phyloP scores from a whole-genome alignment of 1,140 invertebrate species.

The Zelostemma sp. region DNA sequence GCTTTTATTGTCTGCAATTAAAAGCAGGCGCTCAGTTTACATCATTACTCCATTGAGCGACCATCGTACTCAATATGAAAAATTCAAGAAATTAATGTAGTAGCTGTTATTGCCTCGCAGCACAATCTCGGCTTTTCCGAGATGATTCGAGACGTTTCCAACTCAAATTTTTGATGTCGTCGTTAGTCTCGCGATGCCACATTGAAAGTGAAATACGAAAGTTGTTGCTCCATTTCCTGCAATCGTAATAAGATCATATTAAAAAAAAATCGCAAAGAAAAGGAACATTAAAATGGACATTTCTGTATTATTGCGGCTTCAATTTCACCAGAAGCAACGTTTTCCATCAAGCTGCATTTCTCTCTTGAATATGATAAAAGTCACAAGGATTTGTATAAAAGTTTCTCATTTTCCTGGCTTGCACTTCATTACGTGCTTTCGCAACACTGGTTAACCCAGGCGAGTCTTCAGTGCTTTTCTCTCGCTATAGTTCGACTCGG shows the following conservation, averaged over 20 bases:
- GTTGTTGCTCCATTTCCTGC: not conserved
- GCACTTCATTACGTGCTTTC: not conserved
- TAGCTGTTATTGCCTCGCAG: conserved; percentile 25
- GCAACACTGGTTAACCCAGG: not conserved
- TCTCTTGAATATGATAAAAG: too few species aligned
- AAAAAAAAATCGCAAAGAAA: not conserved
- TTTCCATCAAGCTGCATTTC: too few species aligned
- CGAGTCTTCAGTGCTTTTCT: conserved; percentile 36
- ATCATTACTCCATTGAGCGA: conserved; percentile 33
- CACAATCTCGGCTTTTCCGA: conserved; percentile 15
- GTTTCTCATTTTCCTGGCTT: too few species aligned
- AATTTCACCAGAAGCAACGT: not conserved
- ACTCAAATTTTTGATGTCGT: conserved; percentile 17
- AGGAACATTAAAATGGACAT: not conserved
- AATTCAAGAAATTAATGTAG: conserved; percentile 39
- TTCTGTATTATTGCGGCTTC: not conserved
- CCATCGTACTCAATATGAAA: conserved; percentile 17
- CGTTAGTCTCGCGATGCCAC: conserved; percentile 11
- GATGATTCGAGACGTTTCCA: conserved; percentile 10
- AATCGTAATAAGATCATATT: not conserved
- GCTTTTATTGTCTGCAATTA: conserved; percentile 44
- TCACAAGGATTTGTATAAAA: too few species aligned
- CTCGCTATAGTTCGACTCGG: conserved; percentile 23
- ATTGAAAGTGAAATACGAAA: not conserved
- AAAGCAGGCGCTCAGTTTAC: conserved; percentile 37